Evolutionary conservation across 2,797 vertebrate species (phyloP).

Genomic region (Glyptemys insculpta): DNA sequence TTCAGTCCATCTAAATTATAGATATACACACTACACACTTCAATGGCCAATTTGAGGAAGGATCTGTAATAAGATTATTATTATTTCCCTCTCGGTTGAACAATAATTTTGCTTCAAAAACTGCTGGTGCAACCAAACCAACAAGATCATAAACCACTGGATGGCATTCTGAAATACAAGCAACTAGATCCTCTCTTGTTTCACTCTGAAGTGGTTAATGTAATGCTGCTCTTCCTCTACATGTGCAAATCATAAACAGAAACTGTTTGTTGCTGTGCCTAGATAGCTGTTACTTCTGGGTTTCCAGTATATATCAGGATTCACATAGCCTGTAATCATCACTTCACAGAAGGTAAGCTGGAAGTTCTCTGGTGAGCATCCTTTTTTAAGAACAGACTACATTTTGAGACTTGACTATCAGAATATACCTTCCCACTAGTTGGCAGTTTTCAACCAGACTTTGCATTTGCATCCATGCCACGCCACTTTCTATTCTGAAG

Average conservation of each 20-base stretch:
- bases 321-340: too few relatives aligned
- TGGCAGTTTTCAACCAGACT: too few relatives aligned
- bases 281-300: background rate
- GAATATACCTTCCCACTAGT: background rate
- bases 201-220: background rate
- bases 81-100: background rate
- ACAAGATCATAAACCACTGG: background rate
- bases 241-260: background rate
- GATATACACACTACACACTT: background rate
- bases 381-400: background rate
- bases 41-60: rapidly evolving
- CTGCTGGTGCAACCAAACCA: too few relatives aligned
- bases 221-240: background rate
- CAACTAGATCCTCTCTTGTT: background rate
- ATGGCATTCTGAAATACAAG: background rate
- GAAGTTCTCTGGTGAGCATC: background rate
- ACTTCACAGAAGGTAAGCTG: background rate
- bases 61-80: background rate
- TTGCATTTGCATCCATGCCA: rapidly evolving
- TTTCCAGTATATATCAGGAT: background rate
- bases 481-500: rapidly evolving
- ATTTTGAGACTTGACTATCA: background rate
- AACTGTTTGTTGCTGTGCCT: background rate
- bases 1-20: background rate
- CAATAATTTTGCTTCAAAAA: background rate